A percentile compares a stretch with the other conserved stretches of the same genome.
Conservation (phyloP, 2,888 invertebrate genomes). For the Nomada fabriciana region DNA sequence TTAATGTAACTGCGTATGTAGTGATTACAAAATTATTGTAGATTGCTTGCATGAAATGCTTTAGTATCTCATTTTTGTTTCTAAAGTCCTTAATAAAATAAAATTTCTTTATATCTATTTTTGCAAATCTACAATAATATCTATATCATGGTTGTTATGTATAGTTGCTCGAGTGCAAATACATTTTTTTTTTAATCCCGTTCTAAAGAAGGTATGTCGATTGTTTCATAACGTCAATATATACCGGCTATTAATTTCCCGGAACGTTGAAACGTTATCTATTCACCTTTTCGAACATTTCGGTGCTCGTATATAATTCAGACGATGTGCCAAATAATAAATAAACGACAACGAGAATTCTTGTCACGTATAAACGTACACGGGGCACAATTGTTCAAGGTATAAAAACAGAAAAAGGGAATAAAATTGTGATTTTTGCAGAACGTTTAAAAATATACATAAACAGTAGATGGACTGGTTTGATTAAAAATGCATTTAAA, state of each 20-base stretch:
- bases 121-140: no score
- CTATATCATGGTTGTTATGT: no score
- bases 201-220: no score
- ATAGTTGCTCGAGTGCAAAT: no score
- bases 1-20: no score
- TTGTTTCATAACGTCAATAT: no score
- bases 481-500: not conserved
- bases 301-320: not conserved
- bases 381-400: not conserved
- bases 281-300: not conserved
- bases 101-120: no score
- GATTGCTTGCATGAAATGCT: no score
- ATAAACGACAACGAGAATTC: not conserved
- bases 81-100: no score
- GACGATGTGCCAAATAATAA: slow-evolving; percentile 16
- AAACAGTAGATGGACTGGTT: not conserved
- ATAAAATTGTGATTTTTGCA: not conserved
- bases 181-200: no score
- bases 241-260: not conserved
- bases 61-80: no score
- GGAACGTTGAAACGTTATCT: not conserved
- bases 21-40: no score
- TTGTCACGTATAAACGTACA: not conserved
- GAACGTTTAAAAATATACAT: not conserved
- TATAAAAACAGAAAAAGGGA: not conserved